Conservation (phyloP, 2,113 vertebrate species). For the Neopipo cinnamomea region DNA sequence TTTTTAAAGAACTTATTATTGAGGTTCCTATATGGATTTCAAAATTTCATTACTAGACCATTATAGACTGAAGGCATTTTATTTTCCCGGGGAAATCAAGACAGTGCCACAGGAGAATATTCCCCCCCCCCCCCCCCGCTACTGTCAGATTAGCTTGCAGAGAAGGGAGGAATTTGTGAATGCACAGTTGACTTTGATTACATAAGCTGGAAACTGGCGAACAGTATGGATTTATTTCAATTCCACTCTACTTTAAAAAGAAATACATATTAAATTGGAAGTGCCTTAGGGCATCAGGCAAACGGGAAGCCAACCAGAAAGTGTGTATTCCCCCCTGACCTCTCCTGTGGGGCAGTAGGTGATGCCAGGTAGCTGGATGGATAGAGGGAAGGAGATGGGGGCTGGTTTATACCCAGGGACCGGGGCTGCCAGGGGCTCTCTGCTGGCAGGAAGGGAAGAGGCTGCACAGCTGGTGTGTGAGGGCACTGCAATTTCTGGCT, state of each 20-base stretch:
- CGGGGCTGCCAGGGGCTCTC: fast-evolving
- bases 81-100: constrained; percentile 3
- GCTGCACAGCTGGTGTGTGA: background rate
- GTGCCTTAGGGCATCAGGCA: background rate
- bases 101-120: constrained; percentile 25
- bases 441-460: background rate
- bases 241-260: constrained; percentile 33
- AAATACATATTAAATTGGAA: background rate
- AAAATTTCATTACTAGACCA: constrained; percentile 13
- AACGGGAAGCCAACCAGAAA: background rate
- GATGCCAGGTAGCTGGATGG: background rate
- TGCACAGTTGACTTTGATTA: constrained; percentile 49
- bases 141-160: constrained; percentile 27
- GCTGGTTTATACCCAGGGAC: background rate
- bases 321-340: background rate
- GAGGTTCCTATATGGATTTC: constrained; percentile 25
- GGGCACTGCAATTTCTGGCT: background rate
- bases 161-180: constrained; percentile 39
- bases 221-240: constrained; percentile 47
- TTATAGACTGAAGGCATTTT: constrained; percentile 34
- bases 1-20: constrained; percentile 15
- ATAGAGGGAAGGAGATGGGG: background rate
- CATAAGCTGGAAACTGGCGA: background rate
- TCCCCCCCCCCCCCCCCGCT: background rate
- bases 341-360: background rate